Evolutionary conservation across 1,140 invertebrate species (phyloP).

Genomic region (Papilio dardanus): DNA sequence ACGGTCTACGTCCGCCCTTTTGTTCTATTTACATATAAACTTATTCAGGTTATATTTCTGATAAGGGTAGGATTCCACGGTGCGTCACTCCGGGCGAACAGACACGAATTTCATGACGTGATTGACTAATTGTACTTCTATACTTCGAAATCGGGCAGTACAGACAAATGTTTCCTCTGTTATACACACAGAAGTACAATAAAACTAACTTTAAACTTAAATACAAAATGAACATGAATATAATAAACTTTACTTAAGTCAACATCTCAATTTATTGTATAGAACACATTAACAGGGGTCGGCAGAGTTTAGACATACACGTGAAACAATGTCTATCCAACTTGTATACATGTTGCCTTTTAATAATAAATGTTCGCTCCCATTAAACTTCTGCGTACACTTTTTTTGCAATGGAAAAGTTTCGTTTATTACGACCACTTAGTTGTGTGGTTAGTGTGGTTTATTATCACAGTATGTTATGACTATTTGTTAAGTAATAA

Average conservation of each 20-base stretch:
- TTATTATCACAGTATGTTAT: too few species aligned
- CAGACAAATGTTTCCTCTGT: neutral
- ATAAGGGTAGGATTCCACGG: neutral
- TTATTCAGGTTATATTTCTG: neutral
- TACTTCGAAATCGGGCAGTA: neutral
- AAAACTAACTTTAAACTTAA: neutral
- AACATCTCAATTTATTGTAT: neutral
- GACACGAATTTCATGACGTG: too few species aligned
- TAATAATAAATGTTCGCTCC: neutral
- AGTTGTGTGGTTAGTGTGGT: too few species aligned
- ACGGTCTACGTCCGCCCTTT: neutral
- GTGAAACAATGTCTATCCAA: neutral
- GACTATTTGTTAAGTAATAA: too few species aligned
- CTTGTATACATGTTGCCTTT: neutral
- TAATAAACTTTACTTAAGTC: neutral
- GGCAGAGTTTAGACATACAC: neutral
- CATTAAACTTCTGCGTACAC: neutral
- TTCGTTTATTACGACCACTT: too few species aligned
- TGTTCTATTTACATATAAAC: constrained; percentile 1
- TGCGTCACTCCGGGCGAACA: too few species aligned
- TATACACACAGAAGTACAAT: neutral
- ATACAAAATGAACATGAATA: neutral
- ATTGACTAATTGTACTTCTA: too few species aligned
- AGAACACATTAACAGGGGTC: neutral
- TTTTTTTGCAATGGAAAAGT: neutral